Evolutionary conservation across 2,113 vertebrate genomes (phyloP).

Genomic region (Mastomys natalensis): DNA sequence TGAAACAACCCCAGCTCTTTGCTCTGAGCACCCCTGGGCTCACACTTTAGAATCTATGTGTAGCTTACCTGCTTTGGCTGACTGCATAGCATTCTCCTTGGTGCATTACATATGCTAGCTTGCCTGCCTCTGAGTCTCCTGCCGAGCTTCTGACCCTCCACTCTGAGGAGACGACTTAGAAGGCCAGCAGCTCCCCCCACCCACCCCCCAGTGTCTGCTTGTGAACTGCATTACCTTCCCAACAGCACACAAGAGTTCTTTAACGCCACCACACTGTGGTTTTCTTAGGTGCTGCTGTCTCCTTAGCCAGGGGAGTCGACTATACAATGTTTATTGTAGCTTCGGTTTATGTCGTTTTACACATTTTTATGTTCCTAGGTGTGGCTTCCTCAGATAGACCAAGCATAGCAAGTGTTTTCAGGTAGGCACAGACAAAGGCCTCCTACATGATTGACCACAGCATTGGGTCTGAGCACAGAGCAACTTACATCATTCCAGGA

Average conservation of each 20-base stretch:
- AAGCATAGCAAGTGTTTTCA: background rate
- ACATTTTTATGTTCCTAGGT: background rate
- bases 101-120: background rate
- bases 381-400: conserved; percentile 15
- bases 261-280: background rate
- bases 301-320: background rate
- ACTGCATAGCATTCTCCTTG: background rate
- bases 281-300: background rate
- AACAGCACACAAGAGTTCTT: background rate
- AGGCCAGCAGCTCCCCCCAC: conserved; percentile 10
- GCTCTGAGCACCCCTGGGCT: background rate
- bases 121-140: background rate
- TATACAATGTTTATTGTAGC: background rate
- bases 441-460: background rate
- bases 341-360: background rate
- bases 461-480: background rate
- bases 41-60: background rate
- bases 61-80: background rate
- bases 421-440: background rate
- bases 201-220: background rate
- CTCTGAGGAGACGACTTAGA: background rate
- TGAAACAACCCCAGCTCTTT: conserved; percentile 1
- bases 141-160: background rate
- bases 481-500: background rate
- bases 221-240: background rate